These are phyloP conservation scores for Nemotelus nigrinus DNA, from an alignment of 2,888 invertebrate species.

Conservation along the genomic window DNA sequence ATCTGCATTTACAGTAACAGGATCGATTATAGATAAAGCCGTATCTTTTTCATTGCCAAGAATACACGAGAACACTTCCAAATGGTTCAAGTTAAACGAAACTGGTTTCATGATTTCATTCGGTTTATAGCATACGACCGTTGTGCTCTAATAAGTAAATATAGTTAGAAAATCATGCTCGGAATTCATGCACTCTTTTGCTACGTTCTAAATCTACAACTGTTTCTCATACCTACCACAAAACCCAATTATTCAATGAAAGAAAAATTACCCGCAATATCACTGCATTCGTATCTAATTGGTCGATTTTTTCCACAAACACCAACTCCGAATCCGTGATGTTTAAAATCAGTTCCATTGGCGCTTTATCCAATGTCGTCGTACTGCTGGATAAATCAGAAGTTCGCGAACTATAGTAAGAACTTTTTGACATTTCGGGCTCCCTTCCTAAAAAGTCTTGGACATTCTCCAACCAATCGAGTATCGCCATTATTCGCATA, in stretches of 20 bases:
- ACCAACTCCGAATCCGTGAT: slow-evolving; percentile 96
- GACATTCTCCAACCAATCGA: slow-evolving; percentile 92
- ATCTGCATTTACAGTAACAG: slow-evolving; percentile 83
- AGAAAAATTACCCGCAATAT: slow-evolving; percentile 75
- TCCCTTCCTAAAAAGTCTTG: slow-evolving; percentile 78
- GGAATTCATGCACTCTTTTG: too few species aligned
- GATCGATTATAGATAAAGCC: slow-evolving; percentile 93
- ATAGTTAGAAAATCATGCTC: too few species aligned
- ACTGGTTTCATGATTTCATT: slow-evolving; percentile 77
- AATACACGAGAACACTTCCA: slow-evolving; percentile 93
- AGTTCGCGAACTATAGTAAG: slow-evolving; percentile 30
- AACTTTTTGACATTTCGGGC: slow-evolving; percentile 56
- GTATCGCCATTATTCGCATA: slow-evolving; percentile 91
- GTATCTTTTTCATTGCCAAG: slow-evolving; percentile 92
- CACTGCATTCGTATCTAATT: slow-evolving; percentile 91
- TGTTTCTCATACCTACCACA: too few species aligned
- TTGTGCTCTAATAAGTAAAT: slow-evolving; percentile 72
- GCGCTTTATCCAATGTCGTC: slow-evolving; percentile 50
- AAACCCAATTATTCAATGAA: slow-evolving; percentile 59
- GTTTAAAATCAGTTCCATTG: slow-evolving; percentile 85
- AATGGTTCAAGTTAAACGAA: slow-evolving; percentile 86
- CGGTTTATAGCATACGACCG: slow-evolving; percentile 83
- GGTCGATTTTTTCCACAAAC: slow-evolving; percentile 88
- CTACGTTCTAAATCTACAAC: too few species aligned
- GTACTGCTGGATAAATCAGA: slow-evolving; percentile 32